Conservation (phyloP, 2,113 vertebrate species). For the Rynchops niger region DNA sequence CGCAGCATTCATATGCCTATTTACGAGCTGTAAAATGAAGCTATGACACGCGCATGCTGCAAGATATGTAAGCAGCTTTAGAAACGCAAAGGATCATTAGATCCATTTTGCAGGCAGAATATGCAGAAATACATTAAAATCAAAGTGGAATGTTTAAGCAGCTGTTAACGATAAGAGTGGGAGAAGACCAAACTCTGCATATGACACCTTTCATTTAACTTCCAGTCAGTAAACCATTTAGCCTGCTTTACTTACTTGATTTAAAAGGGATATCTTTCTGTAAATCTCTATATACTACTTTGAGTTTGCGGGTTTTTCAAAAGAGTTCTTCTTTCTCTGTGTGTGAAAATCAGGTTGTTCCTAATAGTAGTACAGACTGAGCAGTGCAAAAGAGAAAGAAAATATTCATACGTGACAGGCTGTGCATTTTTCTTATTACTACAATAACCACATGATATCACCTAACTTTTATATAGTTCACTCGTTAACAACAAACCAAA, state of each 20-base stretch:
- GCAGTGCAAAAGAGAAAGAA: not conserved
- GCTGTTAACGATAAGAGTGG: not conserved
- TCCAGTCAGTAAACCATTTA: not conserved
- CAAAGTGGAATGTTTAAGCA: not conserved
- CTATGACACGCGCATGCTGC: not conserved
- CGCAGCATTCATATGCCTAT: rapidly evolving
- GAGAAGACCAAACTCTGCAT: not conserved
- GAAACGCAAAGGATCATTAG: not conserved
- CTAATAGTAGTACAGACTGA: not conserved
- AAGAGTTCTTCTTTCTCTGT: not conserved
- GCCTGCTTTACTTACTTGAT: not conserved
- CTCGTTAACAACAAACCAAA: not conserved
- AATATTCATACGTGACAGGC: not conserved
- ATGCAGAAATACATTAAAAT: not conserved
- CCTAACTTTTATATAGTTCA: not conserved
- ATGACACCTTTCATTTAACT: not conserved
- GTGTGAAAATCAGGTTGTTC: not conserved
- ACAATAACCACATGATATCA: not conserved
- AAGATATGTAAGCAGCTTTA: not conserved
- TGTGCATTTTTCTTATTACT: not conserved
- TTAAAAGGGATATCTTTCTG: not conserved
- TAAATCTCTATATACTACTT: not conserved
- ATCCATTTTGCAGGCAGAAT: not conserved
- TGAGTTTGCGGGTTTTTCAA: not conserved
- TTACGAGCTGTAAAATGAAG: too few species aligned